Base-by-base conservation (phyloP, 2,797 vertebrate genomes). In the Valencia hispanica region DNA sequence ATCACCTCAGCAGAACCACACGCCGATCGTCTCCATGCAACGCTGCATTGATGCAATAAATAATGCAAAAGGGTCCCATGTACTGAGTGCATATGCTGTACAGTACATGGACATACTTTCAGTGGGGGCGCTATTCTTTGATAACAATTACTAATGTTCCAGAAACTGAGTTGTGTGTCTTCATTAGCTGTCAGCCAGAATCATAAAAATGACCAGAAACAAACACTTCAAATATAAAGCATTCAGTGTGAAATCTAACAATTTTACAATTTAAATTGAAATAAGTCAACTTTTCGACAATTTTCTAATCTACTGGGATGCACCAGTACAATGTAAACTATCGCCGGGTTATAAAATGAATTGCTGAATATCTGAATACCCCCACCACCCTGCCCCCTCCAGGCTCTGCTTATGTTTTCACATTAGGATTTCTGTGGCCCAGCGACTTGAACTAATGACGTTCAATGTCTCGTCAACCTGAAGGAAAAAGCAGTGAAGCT, bases 281-380 rank as follows among this genome's bases (percentile, higher is more conserved):
- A 68, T 17, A 68, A 68, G 39, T n/a, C 4, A 43, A 68, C 5
- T 41, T 27, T 68, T 43, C 0, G 25, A 68, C 10, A 11, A 68
- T 68, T 43, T 43, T 68, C 5, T n/a, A 8, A 27, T 68, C n/a
- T n/a, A 68, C 14, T 3, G 22, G 43, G 39, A 43, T 41, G 65
- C 65, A 68, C 36, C 65, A 15, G 65, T 68, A n/a, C 80, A 71
- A 85, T 88, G 92, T 93, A 93, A 93, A 94, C 89, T 73, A 71
- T 55, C 34, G 18, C 51, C 82, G 80, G 20, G 48, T 75, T 72
- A 50, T 78, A 85, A 53, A 59, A 5, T n/a, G 10, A 43, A 75
- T 68, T 48, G 57, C 57, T 8, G n/a, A n/a, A 18, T 72, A 39
- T 66, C 57, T 78, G 70, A 77, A 68, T 36, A n/a, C 73, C 66